phyloP scores from a whole-genome alignment of 2,113 vertebrate species.

The Thunnus maccoyii region DNA sequence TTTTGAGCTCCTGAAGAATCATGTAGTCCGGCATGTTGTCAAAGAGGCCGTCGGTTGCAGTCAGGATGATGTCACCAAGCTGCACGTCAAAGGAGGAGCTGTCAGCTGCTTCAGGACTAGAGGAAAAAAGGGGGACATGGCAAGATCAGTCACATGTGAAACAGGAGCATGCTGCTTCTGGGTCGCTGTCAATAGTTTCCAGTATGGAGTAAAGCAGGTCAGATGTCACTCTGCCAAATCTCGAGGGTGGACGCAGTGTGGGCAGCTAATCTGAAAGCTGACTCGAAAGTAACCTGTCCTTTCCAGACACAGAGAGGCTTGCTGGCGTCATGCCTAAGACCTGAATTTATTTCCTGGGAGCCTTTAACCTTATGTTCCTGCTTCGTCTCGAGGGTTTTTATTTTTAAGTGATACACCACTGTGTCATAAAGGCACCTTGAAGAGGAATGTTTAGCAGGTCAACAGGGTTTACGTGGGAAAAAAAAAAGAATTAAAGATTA shows the following conservation, averaged over 20 bases:
- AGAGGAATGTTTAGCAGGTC: neutral
- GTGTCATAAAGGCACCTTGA: conserved; percentile 9
- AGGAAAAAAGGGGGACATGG: conserved; percentile 16
- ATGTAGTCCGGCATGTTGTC: conserved; percentile 99
- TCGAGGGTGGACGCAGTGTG: neutral
- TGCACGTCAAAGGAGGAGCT: conserved; percentile 98
- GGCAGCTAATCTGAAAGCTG: conserved; percentile 43
- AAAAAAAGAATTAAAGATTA: neutral
- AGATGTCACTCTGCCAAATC: conserved; percentile 39
- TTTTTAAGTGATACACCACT: conserved; percentile 24
- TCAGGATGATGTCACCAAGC: conserved; percentile 98
- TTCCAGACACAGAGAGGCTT: conserved; percentile 14
- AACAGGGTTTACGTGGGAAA: neutral
- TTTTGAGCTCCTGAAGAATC: conserved; percentile 98
- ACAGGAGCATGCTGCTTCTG: conserved; percentile 22
- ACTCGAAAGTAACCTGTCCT: conserved; percentile 21
- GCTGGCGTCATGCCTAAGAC: conserved; percentile 16
- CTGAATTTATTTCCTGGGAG: conserved; percentile 51
- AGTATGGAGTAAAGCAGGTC: conserved; percentile 29
- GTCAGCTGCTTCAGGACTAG: conserved; percentile 95
- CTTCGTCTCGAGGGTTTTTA: conserved; percentile 3
- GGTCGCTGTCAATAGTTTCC: conserved; percentile 35
- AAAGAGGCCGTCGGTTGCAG: conserved; percentile 96
- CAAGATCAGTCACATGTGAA: conserved; percentile 41
- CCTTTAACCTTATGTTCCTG: conserved; percentile 25